Evolutionary conservation across 2,888 invertebrate species (phyloP).

Genomic region (Encarsia formosa): DNA sequence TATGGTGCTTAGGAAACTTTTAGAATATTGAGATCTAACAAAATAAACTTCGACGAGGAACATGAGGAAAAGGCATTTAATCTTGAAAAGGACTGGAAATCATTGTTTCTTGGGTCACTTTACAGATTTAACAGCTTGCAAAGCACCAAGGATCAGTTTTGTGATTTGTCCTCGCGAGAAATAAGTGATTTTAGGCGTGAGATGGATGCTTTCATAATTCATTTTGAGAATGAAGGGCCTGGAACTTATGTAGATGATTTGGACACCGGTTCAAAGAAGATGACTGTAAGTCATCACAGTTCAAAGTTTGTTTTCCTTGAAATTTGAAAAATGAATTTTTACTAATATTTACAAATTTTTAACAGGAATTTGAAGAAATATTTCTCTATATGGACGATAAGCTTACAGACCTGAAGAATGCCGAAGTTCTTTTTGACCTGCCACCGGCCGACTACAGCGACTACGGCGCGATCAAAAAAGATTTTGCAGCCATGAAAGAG

Average conservation of each 20-base stretch:
- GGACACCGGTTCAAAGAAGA: constrained; percentile 66
- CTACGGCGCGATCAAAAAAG: constrained; percentile 61
- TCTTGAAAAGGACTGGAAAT: constrained; percentile 67
- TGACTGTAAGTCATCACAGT: constrained; percentile 64
- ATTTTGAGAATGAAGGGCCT: constrained; percentile 75
- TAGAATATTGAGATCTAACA: constrained; percentile 67
- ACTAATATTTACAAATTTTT: neutral
- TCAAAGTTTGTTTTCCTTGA: too few relatives aligned
- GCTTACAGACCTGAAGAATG: constrained; percentile 62
- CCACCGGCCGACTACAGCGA: constrained; percentile 78
- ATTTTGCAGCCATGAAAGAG: constrained; percentile 65
- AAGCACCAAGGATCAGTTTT: constrained; percentile 82
- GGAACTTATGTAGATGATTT: constrained; percentile 74
- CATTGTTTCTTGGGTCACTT: constrained; percentile 64
- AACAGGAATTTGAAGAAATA: neutral
- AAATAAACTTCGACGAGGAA: constrained; percentile 60
- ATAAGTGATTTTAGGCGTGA: constrained; percentile 61
- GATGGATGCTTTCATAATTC: constrained; percentile 64
- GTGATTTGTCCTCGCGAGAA: constrained; percentile 72
- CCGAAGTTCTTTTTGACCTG: constrained; percentile 84
- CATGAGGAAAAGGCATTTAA: constrained; percentile 59
- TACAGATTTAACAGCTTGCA: constrained; percentile 68
- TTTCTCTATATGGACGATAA: constrained; percentile 56
- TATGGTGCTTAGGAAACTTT: constrained; percentile 83
- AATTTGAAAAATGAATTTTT: too few relatives aligned